Base-by-base conservation (phyloP, 2,113 vertebrate species). In the Etia nguti region DNA sequence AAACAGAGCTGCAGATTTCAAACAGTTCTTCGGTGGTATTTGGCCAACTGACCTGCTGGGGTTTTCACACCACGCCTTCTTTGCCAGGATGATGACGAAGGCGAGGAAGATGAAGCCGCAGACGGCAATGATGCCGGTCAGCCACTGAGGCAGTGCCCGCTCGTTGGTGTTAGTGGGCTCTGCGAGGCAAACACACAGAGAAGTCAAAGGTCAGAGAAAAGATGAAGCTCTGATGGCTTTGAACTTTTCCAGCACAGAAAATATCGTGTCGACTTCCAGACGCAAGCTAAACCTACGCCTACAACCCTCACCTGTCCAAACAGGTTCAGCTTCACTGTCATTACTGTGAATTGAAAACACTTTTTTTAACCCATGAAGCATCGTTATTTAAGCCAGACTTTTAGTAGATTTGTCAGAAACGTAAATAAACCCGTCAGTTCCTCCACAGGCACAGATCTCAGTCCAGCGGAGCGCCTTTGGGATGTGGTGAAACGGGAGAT, bases 61-160 rank as follows among this genome's bases (percentile, higher is more conserved):
- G 1, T 93, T 62, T 22, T 94, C 94, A 73, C 96, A 98, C 97
- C 97, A 98, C 57, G 96, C 93, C 86, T 92, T 97, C 85, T 98
- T 98, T 81, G 97, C 90, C 8, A 97, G 89, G 34, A 97, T 92
- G 55, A 36, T 80, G 0, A 97, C 84, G 4, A 97, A 97, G 2
- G 95, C 70, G 0, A 98, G 95, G 83, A 97, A 96, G 70, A 98
- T 95, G 93, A 98, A 98, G 3, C 93, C 94, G 0, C 43, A 80
- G 16, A 97, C 94, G 0, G 97, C 97, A 1, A 98, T 97, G 48
- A 97, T 85, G 4, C 97, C 97, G 0, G 95, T 97, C 88, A 97
- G 94, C 97, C 98, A 98, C 92, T 95, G 96, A 29, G 95, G 95
- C 15, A 96, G 90, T 6, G 29, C 8, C 16, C 83, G 80, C 29